Evolutionary conservation across 2,797 vertebrate genomes (phyloP), one percentile per base, ranked within the genome.

Genomic region (Aselliscus stoliczkanus): DNA sequence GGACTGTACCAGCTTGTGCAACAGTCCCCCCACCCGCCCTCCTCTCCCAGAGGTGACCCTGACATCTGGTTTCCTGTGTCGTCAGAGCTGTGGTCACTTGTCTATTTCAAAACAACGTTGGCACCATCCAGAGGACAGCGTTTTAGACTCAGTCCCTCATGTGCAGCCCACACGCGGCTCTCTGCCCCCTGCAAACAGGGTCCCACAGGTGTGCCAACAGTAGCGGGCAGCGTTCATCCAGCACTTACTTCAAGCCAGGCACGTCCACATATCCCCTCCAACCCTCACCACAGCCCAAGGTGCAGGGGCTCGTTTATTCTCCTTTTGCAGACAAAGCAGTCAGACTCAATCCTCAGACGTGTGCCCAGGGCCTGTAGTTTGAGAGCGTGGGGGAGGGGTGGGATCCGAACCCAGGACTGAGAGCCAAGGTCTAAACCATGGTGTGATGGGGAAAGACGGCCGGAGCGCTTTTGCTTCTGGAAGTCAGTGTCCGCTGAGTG

Each of bases 201-300:
- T n/a, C 50, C 47, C 47, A 50, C 12, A 65, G 62, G 31, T 7
- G 2, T 31, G 14, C 7, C 15, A 21, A 13, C 47, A 15, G 15
- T 50, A 50, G 47, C 15, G 47, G 47, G 47, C 2, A 23, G 6
- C 9, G 39, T 60, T 34, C 42, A 11, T 29, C 8, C 14, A 15
- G 23, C 34, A 37, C 58, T 18, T 4, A 14, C 47, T 7, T 3
- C 13, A 0, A 37, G 23, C 21, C 14, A 3, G 47, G 27, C 31
- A 29, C 4, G 14, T 64, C 60, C 60, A 15, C 29, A 2, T 5
- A 17, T 13, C 18, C 62, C 8, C 15, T 65, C 62, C 62, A 64
- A 64, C 62, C 62, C 31, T 64, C 62, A 8, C 62, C 52, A 54
- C 52, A 50, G 52, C 6, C 62, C 31, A n/a, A 31, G 15, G 31